Evolutionary conservation across 2,888 invertebrate species (phyloP).

Genomic region (Gymnocheta viridis): DNA sequence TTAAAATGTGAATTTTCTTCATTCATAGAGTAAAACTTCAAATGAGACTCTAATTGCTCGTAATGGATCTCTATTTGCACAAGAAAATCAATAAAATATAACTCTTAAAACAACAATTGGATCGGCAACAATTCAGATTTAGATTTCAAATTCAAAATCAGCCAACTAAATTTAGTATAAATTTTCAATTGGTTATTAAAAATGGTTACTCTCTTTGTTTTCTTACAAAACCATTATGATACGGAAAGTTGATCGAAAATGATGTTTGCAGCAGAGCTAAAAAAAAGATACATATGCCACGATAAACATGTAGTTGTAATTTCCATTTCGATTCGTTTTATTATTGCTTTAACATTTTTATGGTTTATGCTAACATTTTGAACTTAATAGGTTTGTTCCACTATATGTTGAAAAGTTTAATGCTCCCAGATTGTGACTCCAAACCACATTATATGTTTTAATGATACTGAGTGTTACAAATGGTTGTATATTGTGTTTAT

Average conservation of each 20-base stretch:
- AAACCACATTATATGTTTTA: constrained; percentile 63
- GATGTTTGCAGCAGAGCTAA: not conserved
- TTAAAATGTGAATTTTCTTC: not conserved
- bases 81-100: too few relatives aligned
- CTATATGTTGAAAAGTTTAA: constrained; percentile 59
- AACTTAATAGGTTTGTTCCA: constrained; percentile 61
- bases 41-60: not conserved
- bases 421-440: constrained; percentile 49
- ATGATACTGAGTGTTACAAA: constrained; percentile 64
- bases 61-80: not conserved
- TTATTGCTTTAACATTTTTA: constrained; percentile 52
- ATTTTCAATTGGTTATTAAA: too few relatives aligned
- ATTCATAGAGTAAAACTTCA: not conserved
- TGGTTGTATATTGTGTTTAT: constrained; percentile 34
- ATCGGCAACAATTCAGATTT: too few relatives aligned
- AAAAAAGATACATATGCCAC: constrained; percentile 12
- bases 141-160: too few relatives aligned
- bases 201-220: constrained; percentile 13
- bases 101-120: too few relatives aligned
- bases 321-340: constrained; percentile 42
- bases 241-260: constrained; percentile 11
- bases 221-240: not conserved
- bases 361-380: constrained; percentile 42
- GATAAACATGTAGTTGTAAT: constrained; percentile 17
- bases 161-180: too few relatives aligned